Base-by-base conservation (phyloP, 1,140 invertebrate genomes). In the Colletes gigas region DNA sequence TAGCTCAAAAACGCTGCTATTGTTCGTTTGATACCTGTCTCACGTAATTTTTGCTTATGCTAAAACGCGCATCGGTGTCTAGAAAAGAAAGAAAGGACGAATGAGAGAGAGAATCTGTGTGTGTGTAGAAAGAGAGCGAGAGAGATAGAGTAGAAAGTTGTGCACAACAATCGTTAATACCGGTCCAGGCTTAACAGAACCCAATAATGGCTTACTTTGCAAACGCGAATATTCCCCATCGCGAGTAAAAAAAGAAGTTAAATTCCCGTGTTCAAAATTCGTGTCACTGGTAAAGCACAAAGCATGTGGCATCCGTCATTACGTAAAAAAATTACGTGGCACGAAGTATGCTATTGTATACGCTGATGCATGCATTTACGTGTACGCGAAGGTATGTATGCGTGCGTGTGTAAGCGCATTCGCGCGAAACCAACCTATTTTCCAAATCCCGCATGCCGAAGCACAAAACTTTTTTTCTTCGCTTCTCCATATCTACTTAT, bases 401-500 rank as follows among this genome's bases (percentile, higher is more conserved):
- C 12, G n/a, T 15, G 12, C 7, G 39, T 14, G 10, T 69, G 17
- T 14, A 30, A 17, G 21, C 19, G 19, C 10, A 9, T 12, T 41
- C 5, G n/a, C 21, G 71, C 44, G 19, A 15, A 17, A 59, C 59
- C 15, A 4, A 66, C 68, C 67, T 82, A 57, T 60, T 63, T 54
- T 50, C 63, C 67, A 57, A 71, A 81, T 86, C 68, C 72, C 54
- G 88, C 89, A 90, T 87, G 88, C 72, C 68, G 4, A 47, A 76
- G 86, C 87, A 89, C 88, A 73, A 79, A 76, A 84, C 81, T 52
- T 77, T 78, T 80, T 72, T 83, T 74, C 81, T 80, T 80, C 73
- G 84, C 84, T 86, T 85, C 75, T 86, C 84, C 84, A 86, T 86
- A 81, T 85, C 76, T 86, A 86, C 72, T 86, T 82, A 76, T 80